Evolutionary conservation across 1,140 invertebrate species (phyloP).

Genomic region (Dinoponera quadriceps): DNA sequence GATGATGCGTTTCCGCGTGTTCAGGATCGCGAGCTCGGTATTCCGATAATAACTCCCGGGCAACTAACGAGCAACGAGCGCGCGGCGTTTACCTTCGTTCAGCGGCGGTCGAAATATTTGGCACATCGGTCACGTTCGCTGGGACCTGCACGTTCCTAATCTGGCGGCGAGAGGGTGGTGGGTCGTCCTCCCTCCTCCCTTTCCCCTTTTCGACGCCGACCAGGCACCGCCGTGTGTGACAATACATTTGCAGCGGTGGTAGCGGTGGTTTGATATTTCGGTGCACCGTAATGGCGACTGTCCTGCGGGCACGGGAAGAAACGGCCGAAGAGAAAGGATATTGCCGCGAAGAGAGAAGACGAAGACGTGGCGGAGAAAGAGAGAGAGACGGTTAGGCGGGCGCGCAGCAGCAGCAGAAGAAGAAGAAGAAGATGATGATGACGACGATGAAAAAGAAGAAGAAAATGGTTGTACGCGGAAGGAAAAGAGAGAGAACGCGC

Average conservation of each 20-base stretch:
- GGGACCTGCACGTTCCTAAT: not conserved
- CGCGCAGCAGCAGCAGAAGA: too few species aligned
- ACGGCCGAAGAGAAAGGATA: conserved; percentile 59
- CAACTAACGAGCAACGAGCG: not conserved
- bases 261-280: conserved; percentile 46
- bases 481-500: conserved; percentile 73
- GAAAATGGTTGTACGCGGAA: conserved; percentile 71
- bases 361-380: conserved; percentile 32
- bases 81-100: not conserved
- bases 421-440: conserved; percentile 51
- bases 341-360: conserved; percentile 46
- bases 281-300: conserved; percentile 47
- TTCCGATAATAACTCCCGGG: not conserved
- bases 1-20: not conserved
- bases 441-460: conserved; percentile 60
- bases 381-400: conserved; percentile 45
- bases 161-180: not conserved
- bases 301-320: conserved; percentile 34
- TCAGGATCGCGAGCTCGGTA: not conserved
- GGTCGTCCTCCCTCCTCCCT: conserved; percentile 6
- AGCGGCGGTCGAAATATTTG: not conserved
- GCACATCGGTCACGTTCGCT: not conserved
- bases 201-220: too few species aligned
- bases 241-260: conserved; percentile 17
- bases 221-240: not conserved